phyloP scores from a whole-genome alignment of 2,113 vertebrate genomes.

The Atractosteus spatula region DNA sequence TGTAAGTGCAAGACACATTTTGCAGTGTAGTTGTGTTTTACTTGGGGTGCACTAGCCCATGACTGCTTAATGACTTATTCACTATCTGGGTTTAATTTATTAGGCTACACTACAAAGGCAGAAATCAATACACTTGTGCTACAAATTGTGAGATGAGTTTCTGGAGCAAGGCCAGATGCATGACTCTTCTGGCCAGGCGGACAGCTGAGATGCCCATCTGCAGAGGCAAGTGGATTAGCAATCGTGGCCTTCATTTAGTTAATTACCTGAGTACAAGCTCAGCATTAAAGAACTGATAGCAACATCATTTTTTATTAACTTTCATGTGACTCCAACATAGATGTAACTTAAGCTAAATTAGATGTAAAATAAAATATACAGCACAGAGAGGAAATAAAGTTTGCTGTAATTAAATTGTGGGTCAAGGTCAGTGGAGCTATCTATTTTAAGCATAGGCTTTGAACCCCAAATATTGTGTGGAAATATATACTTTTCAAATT shows the following conservation, averaged over 20 bases:
- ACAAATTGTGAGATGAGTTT: neutral
- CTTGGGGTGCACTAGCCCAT: neutral
- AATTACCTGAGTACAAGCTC: neutral
- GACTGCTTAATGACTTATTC: neutral
- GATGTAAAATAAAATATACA: too few relatives aligned
- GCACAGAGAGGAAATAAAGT: too few relatives aligned
- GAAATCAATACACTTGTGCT: neutral
- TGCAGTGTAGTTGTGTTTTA: neutral
- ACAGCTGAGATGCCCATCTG: neutral
- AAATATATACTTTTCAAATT: too few relatives aligned
- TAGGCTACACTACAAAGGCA: neutral
- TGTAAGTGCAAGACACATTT: neutral
- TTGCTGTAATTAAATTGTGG: too few relatives aligned
- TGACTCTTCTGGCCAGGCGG: neutral
- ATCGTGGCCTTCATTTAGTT: neutral
- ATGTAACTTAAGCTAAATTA: too few relatives aligned
- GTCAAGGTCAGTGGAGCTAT: too few relatives aligned
- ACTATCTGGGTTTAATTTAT: constrained; percentile 5
- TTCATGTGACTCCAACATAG: too few relatives aligned
- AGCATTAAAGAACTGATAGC: too few relatives aligned
- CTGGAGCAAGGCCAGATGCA: neutral
- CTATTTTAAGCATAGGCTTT: too few relatives aligned
- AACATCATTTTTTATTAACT: too few relatives aligned
- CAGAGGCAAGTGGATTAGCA: neutral
- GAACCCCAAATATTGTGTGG: too few relatives aligned